phyloP scores from a whole-genome alignment of 2,113 vertebrate genomes.

The Myxocyprinus asiaticus region DNA sequence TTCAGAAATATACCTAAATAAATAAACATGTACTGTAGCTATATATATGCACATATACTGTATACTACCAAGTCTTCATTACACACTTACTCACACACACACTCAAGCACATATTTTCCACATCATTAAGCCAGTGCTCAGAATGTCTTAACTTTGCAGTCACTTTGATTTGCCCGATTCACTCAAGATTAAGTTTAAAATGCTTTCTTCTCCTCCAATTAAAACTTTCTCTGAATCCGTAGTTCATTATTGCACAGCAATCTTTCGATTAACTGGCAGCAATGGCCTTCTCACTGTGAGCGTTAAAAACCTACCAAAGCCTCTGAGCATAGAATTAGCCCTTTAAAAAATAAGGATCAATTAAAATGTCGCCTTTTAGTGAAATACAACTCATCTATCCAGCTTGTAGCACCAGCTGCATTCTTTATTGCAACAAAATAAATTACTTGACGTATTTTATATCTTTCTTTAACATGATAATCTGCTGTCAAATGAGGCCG shows the following conservation, averaged over 20 bases:
- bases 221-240: conserved; percentile 64
- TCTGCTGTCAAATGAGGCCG: conserved; percentile 12
- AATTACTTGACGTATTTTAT: conserved; percentile 15
- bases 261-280: conserved; percentile 59
- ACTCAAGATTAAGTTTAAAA: conserved; percentile 43
- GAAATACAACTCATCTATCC: background rate
- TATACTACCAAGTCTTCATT: too few relatives aligned
- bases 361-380: conserved; percentile 28
- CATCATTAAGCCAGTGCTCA: conserved; percentile 51
- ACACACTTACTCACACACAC: background rate
- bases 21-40: too few relatives aligned
- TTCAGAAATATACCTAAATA: too few relatives aligned
- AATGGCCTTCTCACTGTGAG: background rate
- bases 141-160: conserved; percentile 22
- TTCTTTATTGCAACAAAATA: conserved; percentile 21
- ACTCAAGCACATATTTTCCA: conserved; percentile 6
- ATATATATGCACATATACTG: too few relatives aligned
- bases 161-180: conserved; percentile 47
- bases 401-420: background rate
- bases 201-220: conserved; percentile 63
- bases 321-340: conserved; percentile 31
- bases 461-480: conserved; percentile 12
- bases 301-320: conserved; percentile 15
- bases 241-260: conserved; percentile 63
- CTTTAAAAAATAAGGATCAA: conserved; percentile 34